Evolutionary conservation across 2,797 vertebrate genomes (phyloP).

Genomic region (Protosalanx chinensis): DNA sequence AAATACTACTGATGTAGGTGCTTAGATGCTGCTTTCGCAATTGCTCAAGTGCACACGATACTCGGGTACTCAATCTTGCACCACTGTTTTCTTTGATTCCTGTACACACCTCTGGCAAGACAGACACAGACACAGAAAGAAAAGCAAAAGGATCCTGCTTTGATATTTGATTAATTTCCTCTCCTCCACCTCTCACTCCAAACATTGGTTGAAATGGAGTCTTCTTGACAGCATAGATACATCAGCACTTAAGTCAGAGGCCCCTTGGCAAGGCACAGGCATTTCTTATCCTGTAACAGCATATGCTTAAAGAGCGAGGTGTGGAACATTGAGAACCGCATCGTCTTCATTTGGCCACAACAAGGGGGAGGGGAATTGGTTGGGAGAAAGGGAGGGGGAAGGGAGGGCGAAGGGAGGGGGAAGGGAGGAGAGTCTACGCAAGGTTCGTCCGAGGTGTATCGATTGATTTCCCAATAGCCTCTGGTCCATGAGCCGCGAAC

Average conservation of each 20-base stretch:
- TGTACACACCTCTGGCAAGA: background rate
- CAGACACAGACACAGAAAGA: background rate
- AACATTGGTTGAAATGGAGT: conserved; percentile 65
- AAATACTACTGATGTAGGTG: conserved; percentile 33
- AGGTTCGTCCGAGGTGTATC: conserved; percentile 72
- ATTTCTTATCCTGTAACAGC: conserved; percentile 68
- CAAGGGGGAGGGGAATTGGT: conserved; percentile 46
- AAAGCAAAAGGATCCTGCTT: conserved; percentile 46
- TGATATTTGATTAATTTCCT: conserved; percentile 69
- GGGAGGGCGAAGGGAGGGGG: conserved; percentile 13
- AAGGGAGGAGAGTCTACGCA: conserved; percentile 26
- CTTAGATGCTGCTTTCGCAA: too few relatives aligned
- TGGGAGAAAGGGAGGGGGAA: conserved; percentile 24
- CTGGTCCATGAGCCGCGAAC: conserved; percentile 79
- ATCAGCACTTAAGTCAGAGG: conserved; percentile 57
- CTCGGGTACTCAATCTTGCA: conserved; percentile 26
- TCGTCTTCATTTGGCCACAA: conserved; percentile 70
- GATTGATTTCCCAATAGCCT: conserved; percentile 81
- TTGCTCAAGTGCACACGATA: too few relatives aligned
- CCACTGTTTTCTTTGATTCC: conserved; percentile 55
- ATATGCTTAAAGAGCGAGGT: conserved; percentile 63
- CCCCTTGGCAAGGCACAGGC: conserved; percentile 62
- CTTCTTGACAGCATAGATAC: conserved; percentile 64
- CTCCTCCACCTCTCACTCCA: conserved; percentile 66
- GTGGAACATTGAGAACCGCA: conserved; percentile 70